These are phyloP conservation scores for Ascaphus truei DNA, from an alignment of 2,113 vertebrate species.

Conservation along the genomic window DNA sequence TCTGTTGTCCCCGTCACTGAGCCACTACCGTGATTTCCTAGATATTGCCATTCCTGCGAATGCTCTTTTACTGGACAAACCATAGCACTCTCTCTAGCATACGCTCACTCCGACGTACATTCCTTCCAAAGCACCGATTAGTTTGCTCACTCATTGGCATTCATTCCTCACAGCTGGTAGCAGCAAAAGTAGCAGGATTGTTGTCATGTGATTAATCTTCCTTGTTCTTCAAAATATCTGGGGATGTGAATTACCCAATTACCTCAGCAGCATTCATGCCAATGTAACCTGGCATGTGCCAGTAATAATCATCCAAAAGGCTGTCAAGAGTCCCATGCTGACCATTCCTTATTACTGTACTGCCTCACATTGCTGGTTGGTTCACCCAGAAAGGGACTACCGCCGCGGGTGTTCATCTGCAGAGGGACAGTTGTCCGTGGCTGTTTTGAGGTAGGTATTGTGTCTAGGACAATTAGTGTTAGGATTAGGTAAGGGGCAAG, in stretches of 20 bases:
- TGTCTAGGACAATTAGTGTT: too few species aligned
- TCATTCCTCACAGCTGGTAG: slow-evolving; percentile 23
- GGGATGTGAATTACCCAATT: slow-evolving; percentile 26
- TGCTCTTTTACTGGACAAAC: too few species aligned
- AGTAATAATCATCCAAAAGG: slow-evolving; percentile 5
- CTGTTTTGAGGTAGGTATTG: too few species aligned
- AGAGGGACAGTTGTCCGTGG: too few species aligned
- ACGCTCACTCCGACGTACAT: too few species aligned
- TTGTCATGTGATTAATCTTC: slow-evolving; percentile 30
- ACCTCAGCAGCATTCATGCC: slow-evolving; percentile 4
- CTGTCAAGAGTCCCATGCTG: background rate
- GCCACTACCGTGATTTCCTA: background rate
- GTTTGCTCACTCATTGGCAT: slow-evolving; percentile 8
- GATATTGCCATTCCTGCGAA: background rate
- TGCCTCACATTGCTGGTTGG: too few species aligned
- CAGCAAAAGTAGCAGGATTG: slow-evolving; percentile 17
- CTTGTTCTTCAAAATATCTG: slow-evolving; percentile 19
- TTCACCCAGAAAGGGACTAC: too few species aligned
- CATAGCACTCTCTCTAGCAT: too few species aligned
- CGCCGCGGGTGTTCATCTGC: too few species aligned
- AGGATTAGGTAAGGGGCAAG: too few species aligned
- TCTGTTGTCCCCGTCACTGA: too few species aligned
- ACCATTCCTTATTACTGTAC: background rate
- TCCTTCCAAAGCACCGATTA: slow-evolving; percentile 1
- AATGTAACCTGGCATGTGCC: background rate